These are phyloP conservation scores for Plebejus melissa DNA, from an alignment of 2,888 invertebrate genomes.

Conservation along the genomic window DNA sequence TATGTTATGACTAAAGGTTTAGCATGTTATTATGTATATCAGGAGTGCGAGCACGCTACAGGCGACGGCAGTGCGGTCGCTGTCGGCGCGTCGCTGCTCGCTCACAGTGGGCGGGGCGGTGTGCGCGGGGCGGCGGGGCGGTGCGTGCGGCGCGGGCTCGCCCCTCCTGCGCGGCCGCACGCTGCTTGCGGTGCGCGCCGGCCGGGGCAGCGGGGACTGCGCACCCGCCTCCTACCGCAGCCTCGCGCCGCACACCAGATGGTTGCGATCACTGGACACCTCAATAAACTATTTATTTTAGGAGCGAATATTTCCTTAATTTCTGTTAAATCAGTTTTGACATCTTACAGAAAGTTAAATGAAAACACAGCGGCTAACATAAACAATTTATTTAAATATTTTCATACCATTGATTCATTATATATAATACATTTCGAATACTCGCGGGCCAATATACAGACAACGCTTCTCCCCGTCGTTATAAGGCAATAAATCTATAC, in stretches of 20 bases:
- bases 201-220: constrained; percentile 47
- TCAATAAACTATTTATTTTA: constrained; percentile 23
- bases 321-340: background rate
- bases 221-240: constrained; percentile 56
- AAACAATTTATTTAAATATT: constrained; percentile 75
- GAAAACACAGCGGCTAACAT: constrained; percentile 61
- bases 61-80: constrained; percentile 37
- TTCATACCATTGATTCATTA: constrained; percentile 54
- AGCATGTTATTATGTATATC: background rate
- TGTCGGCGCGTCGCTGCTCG: constrained; percentile 36
- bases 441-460: constrained; percentile 45
- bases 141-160: constrained; percentile 58
- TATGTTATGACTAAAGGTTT: background rate
- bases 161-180: constrained; percentile 48
- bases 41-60: constrained; percentile 45
- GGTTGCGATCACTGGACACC: constrained; percentile 46
- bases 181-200: constrained; percentile 42
- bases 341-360: background rate
- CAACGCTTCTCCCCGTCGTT: constrained; percentile 33
- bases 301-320: background rate
- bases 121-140: constrained; percentile 38
- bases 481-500: constrained; percentile 44
- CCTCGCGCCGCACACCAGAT: constrained; percentile 47
- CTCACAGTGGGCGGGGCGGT: constrained; percentile 38
- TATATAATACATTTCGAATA: constrained; percentile 65